A percentile compares a stretch with the other conserved stretches of the same genome.
Evolutionary conservation across 2,888 invertebrate species (phyloP).

Genomic region (Chaetoderma sp.): DNA sequence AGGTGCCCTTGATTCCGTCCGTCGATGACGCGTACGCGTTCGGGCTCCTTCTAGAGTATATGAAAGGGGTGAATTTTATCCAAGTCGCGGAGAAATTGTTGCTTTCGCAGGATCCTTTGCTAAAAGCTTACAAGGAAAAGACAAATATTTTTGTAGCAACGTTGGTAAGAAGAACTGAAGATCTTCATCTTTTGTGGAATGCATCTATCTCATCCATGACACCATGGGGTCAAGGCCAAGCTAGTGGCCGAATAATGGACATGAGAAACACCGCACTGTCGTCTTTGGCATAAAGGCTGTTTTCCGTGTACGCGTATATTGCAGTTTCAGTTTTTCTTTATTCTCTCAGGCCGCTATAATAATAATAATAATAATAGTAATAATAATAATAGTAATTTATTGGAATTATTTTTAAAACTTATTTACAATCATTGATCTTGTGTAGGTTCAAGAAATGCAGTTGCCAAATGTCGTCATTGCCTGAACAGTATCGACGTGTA

Average conservation of each 20-base stretch:
- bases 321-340: too few species aligned
- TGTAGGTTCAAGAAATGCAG: too few species aligned
- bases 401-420: too few species aligned
- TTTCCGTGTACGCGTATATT: too few species aligned
- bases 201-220: not conserved
- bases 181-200: not conserved
- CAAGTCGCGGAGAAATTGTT: not conserved
- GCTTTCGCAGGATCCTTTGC: not conserved
- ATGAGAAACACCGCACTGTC: too few species aligned
- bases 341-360: too few species aligned
- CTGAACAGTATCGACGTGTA: too few species aligned
- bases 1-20: not conserved
- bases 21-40: not conserved
- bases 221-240: not conserved
- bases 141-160: not conserved
- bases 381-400: too few species aligned
- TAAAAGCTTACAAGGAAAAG: not conserved
- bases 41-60: not conserved
- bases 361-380: too few species aligned
- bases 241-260: not conserved
- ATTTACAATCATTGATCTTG: too few species aligned
- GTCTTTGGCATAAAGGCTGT: too few species aligned
- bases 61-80: not conserved
- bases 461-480: too few species aligned
- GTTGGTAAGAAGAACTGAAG: not conserved